Base-by-base conservation (phyloP, 2,797 vertebrate genomes). In the Pangasius macronema region DNA sequence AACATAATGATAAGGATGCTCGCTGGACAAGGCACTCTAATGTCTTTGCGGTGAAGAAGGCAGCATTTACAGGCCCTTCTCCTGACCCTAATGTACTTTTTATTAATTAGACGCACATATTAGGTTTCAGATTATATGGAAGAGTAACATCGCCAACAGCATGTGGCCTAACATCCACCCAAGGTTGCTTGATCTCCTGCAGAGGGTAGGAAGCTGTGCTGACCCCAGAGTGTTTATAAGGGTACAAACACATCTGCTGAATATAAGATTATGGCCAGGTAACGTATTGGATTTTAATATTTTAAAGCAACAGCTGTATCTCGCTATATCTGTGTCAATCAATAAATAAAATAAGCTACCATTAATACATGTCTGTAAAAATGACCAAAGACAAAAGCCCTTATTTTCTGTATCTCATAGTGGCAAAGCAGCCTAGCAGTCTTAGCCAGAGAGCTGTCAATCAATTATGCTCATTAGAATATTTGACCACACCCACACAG, bases 91-190 rank as follows among this genome's bases (percentile, higher is more conserved):
- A 63, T 30, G 39, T 10, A 82, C 16, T 63, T 61, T 36, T 61
- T 81, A 81, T 81, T 81, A 42, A 63, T 63, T 27, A n/a, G 11
- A 61, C 2, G n/a, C 18, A 63, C 18, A 53, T 65, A 77, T 85
- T 36, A 65, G 73, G 59, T 51, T 67, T 33, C 57, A 80, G 76
- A 10, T n/a, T 9, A 61, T 27, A 61, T 13, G 2, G 2, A 42
- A 81, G 22, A 27, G 24, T 61, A 63, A 82, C 57, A 61, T 20
- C 10, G 10, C 33, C 77, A 63, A 42, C 36, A 61, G 24, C 9
- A 42, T 18, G 36, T 61, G 24, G 59, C 39, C 80, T 30, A 20
- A 65, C 39, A 65, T 65, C 39, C 7, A 30, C 24, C 39, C 27
- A 1, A 30, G 16, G 27, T 16, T 30, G 57, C 79, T 42, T 61